Evolutionary conservation across 2,888 invertebrate genomes (phyloP).

Genomic region (Siphlonurus alternatus): DNA sequence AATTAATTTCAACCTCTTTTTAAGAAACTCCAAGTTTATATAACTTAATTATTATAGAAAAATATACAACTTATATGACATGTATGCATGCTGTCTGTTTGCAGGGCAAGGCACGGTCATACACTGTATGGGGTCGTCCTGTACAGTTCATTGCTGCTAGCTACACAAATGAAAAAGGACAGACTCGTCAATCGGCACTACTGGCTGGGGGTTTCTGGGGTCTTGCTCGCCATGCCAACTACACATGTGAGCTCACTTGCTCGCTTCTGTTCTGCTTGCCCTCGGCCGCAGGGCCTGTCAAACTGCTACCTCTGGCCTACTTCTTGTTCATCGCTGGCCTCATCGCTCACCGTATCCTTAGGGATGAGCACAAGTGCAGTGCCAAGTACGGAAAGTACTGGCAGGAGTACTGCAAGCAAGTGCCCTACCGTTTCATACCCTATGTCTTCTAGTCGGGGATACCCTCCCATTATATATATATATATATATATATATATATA

Average conservation of each 20-base stretch:
- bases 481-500: background rate
- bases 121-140: constrained; percentile 21
- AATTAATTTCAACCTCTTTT: too few relatives aligned
- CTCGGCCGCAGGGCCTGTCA: constrained; percentile 21
- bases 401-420: constrained; percentile 30
- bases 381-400: constrained; percentile 33
- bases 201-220: constrained; percentile 38
- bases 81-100: too few relatives aligned
- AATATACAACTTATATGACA: too few relatives aligned
- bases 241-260: constrained; percentile 34
- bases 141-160: constrained; percentile 22
- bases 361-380: constrained; percentile 34
- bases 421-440: constrained; percentile 34
- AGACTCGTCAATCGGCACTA: constrained; percentile 23
- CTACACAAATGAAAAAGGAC: constrained; percentile 21
- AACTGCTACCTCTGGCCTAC: constrained; percentile 19
- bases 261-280: constrained; percentile 30
- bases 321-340: constrained; percentile 18
- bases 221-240: constrained; percentile 35
- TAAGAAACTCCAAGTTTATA: too few relatives aligned
- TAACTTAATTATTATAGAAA: too few relatives aligned
- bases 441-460: constrained; percentile 25
- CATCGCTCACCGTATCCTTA: constrained; percentile 28
- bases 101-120: background rate
- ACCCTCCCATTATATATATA: constrained; percentile 16